Conservation (phyloP, 2,113 vertebrate species). For the Nettapus auritus region DNA sequence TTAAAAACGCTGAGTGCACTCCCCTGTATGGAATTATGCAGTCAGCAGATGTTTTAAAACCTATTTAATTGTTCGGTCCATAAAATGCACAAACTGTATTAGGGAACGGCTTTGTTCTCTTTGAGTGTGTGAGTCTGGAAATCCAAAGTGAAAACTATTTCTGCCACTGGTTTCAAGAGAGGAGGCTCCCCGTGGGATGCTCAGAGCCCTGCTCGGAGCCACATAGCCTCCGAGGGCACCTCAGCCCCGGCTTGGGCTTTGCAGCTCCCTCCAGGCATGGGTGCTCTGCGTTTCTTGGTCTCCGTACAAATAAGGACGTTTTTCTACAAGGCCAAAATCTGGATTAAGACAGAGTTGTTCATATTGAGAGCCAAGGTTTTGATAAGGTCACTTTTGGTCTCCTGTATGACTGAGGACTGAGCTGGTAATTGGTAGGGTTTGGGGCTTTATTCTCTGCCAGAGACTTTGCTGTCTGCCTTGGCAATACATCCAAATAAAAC, state of each 20-base stretch:
- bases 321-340: neutral
- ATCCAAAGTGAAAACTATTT: slow-evolving; percentile 20
- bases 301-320: neutral
- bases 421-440: neutral
- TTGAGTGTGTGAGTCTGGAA: neutral
- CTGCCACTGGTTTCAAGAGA: accelerated
- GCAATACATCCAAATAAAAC: neutral
- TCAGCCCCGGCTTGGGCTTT: neutral
- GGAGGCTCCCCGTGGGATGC: neutral
- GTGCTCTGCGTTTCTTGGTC: neutral
- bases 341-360: neutral
- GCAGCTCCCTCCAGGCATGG: neutral
- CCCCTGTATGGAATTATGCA: slow-evolving; percentile 56
- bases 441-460: neutral
- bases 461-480: neutral
- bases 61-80: slow-evolving; percentile 71
- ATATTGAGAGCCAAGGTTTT: neutral
- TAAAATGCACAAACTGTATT: slow-evolving; percentile 58
- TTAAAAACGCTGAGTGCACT: slow-evolving; percentile 76
- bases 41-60: slow-evolving; percentile 79
- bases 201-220: neutral
- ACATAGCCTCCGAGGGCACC: neutral
- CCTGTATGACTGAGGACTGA: neutral
- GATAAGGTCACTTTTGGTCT: neutral
- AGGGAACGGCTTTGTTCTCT: neutral